phyloP scores from a whole-genome alignment of 2,888 invertebrate species.

The Epinotia demarniana region DNA sequence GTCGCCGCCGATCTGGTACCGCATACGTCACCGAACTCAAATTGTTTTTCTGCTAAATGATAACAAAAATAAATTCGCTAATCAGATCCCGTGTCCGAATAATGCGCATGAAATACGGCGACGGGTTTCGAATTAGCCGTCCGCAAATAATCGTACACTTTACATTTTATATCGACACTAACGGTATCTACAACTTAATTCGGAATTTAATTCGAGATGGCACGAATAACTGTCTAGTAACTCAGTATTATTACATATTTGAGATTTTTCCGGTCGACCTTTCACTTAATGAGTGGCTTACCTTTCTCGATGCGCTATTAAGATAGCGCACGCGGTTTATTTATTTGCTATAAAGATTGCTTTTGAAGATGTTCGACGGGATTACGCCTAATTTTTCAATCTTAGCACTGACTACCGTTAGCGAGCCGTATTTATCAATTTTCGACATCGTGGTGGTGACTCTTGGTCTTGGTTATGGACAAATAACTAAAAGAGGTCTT shows the following conservation, averaged over 20 bases:
- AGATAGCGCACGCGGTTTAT: slow-evolving; percentile 43
- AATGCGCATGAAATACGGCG: slow-evolving; percentile 22
- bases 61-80: slow-evolving; percentile 34
- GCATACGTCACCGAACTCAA: slow-evolving; percentile 29
- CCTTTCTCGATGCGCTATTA: slow-evolving; percentile 46
- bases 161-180: slow-evolving; percentile 57
- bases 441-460: slow-evolving; percentile 4
- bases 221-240: slow-evolving; percentile 64
- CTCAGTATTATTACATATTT: slow-evolving; percentile 62
- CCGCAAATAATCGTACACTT: slow-evolving; percentile 61
- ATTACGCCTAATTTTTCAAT: slow-evolving; percentile 43
- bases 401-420: slow-evolving; percentile 36
- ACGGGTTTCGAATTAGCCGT: slow-evolving; percentile 38
- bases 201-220: slow-evolving; percentile 57
- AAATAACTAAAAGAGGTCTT: neutral
- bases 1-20: slow-evolving; percentile 27
- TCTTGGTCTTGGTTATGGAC: slow-evolving; percentile 19
- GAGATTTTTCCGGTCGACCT: slow-evolving; percentile 56
- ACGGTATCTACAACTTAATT: slow-evolving; percentile 67
- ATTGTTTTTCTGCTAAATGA: slow-evolving; percentile 26
- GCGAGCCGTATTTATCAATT: slow-evolving; percentile 39
- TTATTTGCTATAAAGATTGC: slow-evolving; percentile 46
- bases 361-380: slow-evolving; percentile 41
- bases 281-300: slow-evolving; percentile 51
- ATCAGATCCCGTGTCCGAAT: slow-evolving; percentile 28